Base-by-base conservation (phyloP, 2,888 invertebrate genomes). In the Marronus borbonicus region DNA sequence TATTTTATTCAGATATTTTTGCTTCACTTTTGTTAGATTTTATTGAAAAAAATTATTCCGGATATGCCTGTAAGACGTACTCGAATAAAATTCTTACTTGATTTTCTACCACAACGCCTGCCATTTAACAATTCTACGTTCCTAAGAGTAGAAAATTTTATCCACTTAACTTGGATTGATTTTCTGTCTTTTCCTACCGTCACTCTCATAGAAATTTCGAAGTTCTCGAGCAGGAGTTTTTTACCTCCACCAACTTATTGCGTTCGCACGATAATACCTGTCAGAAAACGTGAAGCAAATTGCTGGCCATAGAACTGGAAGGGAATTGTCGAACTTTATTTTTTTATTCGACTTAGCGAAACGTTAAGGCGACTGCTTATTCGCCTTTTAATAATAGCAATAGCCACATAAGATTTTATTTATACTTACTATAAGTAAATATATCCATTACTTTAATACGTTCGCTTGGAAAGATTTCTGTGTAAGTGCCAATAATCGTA, bases 401-500 rank as follows among this genome's bases (percentile, higher is more conserved):
- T 52, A 49, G 10, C 28, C 2, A 49, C 24, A 68, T 44, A 49
- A 68, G 39, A 28, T 50, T 49, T 49, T 68, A 68, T 68, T 58
- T 60, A 14, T 49, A 49, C 44, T 44, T 44, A 49, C 24, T n/a
- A 60, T 60, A 74, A 60, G 39, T 74, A 74, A 74, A 49, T 60
- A 44, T 14, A 2, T 20, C 39, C 24, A 74, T 74, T 44, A 60
- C 24, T 17, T 74, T 44, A 8, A 24, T 60, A 60, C 24, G 14
- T 74, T 60, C 60, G 49, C 58, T 60, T 24, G 39, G 17, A 72
- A 31, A 44, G 58, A 74, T 74, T 55, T 55, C 36, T 5, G 55
- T 44, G 12, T 60, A 60, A 74, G 72, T 74, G 60, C 24, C 62
- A 74, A 74, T 74, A 74, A 62, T 60, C 72, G 49, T 74, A 74